phyloP scores from a whole-genome alignment of 2,113 vertebrate genomes.

The Jacana jacana region DNA sequence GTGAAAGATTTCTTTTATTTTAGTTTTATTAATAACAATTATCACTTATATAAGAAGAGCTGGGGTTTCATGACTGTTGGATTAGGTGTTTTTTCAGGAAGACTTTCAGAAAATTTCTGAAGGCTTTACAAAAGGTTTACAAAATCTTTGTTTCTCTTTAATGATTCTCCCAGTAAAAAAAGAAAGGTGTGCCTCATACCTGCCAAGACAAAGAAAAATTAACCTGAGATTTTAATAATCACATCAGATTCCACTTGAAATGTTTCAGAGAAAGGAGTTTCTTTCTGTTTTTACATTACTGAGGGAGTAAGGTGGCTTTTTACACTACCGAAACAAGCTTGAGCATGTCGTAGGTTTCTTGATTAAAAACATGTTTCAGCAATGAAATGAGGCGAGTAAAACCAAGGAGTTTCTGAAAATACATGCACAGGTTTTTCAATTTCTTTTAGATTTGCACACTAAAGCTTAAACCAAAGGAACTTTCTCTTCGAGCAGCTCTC shows the following conservation, averaged over 20 bases:
- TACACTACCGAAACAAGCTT: neutral
- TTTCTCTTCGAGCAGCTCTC: neutral
- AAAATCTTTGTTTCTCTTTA: neutral
- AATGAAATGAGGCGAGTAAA: neutral
- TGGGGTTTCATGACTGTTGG: neutral
- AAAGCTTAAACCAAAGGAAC: neutral
- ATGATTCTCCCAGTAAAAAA: neutral
- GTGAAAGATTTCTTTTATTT: neutral
- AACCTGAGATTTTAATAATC: neutral
- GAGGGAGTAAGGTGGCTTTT: neutral
- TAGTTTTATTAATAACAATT: neutral
- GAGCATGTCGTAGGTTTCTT: neutral
- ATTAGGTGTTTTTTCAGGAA: rapidly evolving
- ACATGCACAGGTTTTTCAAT: neutral
- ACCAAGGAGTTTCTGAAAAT: neutral
- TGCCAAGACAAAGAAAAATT: neutral
- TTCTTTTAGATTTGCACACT: neutral
- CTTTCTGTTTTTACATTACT: neutral
- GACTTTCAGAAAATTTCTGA: no score
- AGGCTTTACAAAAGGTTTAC: neutral
- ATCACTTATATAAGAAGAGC: neutral
- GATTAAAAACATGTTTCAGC: neutral
- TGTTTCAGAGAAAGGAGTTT: neutral
- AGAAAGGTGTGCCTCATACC: neutral
- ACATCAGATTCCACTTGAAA: neutral